Percentiles rank a stretch among this genome's conserved stretches.
Conservation (phyloP, 2,797 vertebrate species). For the Myotis myotis region DNA sequence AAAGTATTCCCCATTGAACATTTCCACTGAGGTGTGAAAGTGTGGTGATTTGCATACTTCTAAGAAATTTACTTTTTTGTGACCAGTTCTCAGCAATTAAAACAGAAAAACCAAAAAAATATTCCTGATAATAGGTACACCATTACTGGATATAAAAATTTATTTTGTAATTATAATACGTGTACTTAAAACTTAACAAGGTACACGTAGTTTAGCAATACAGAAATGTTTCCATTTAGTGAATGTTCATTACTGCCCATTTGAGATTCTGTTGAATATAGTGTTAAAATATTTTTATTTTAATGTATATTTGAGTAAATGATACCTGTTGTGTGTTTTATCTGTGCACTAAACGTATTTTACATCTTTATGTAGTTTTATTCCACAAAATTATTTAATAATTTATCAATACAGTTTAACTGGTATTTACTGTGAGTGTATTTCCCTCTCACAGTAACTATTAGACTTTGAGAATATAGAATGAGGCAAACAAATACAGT, state of each 20-base stretch:
- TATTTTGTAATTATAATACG: background rate
- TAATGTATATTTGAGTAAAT: background rate
- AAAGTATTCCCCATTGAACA: background rate
- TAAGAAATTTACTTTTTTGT: background rate
- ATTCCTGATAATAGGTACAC: background rate
- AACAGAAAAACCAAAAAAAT: background rate
- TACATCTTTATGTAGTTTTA: background rate
- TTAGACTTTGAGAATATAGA: background rate
- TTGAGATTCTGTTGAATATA: background rate
- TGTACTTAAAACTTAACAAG: slow-evolving; percentile 19
- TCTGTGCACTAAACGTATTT: background rate
- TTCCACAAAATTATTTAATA: background rate
- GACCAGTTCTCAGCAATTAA: background rate
- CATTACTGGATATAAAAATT: background rate
- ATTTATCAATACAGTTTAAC: background rate
- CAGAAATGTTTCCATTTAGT: background rate
- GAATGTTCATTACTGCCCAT: background rate
- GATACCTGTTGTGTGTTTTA: background rate
- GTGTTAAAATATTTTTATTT: background rate
- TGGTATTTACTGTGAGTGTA: background rate
- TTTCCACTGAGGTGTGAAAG: background rate
- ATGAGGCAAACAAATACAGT: background rate
- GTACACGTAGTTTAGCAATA: background rate
- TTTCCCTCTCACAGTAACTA: background rate
- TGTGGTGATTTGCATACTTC: background rate